phyloP scores from a whole-genome alignment of 2,113 vertebrate genomes.

The Tringa solitaria region DNA sequence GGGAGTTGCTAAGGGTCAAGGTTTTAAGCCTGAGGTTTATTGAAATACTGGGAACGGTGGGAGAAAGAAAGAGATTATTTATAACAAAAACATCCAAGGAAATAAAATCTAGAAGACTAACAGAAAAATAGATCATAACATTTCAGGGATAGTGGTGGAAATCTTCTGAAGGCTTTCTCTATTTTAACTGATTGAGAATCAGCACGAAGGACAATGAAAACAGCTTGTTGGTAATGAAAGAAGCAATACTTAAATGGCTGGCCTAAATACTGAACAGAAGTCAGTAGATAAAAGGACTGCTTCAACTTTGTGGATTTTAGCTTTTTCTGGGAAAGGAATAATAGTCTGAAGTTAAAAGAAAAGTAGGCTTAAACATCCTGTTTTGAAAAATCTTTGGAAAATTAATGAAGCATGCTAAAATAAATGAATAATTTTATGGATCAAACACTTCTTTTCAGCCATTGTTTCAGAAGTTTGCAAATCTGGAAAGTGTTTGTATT shows the following conservation, averaged over 20 bases:
- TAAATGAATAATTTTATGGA: not conserved
- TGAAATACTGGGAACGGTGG: not conserved
- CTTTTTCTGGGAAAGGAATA: not conserved
- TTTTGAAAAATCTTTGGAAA: slow-evolving; percentile 11
- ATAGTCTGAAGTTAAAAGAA: not conserved
- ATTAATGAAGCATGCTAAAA: not conserved
- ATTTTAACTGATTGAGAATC: not conserved
- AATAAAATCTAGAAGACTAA: not conserved
- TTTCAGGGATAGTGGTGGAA: not conserved
- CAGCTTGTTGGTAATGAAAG: not conserved
- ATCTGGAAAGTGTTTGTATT: not conserved
- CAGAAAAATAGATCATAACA: not conserved
- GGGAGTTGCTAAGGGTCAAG: not conserved
- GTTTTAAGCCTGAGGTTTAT: not conserved
- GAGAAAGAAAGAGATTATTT: not conserved
- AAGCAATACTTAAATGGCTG: not conserved
- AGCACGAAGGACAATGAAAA: not conserved
- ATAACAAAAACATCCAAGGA: not conserved
- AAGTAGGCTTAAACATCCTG: not conserved
- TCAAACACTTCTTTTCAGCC: not conserved
- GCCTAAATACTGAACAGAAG: not conserved
- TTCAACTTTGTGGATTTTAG: not conserved
- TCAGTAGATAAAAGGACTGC: not conserved
- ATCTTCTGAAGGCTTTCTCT: not conserved
- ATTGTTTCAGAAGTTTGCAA: not conserved